Evolutionary conservation across 2,888 invertebrate genomes (phyloP), one percentile per base, ranked within the genome.

Genomic region (Epirrhoe alternata): DNA sequence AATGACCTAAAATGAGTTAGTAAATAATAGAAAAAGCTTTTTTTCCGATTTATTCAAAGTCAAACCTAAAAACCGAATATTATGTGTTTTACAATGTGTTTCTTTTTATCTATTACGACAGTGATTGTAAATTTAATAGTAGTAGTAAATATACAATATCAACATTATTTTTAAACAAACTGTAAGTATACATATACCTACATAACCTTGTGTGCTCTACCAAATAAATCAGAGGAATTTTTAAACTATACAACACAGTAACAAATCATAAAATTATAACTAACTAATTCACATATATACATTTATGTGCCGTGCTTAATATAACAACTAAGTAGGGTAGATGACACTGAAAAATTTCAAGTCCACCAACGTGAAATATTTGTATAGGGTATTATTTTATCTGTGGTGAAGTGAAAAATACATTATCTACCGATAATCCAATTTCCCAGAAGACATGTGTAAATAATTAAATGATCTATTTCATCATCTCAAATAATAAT

Each of bases 121-220:
- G 50, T 42, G 42, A 31, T 14, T 47, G 47, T 0, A 24, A 64
- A 53, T 47, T 47, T 47, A 0, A 14, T 14, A 2, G 16, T 47
- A 0, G 4, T 14, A 2, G 16, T 47, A 6, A 7, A 6, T 47
- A 47, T 16, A 6, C 14, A 0, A 8, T 8, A 8, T 47, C 47
- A 47, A 14, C 1, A 45, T 53, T 10, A 60, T 35, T 55, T 45
- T 61, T 17, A 47, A 47, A 30, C 4, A 14, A 38, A 55, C 42
- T 61, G 57, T 78, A 78, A 24, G 35, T 35, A 35, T 10, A 35
- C 35, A 1, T 77, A 77, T 10, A 35, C 35, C 6, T 77, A 77
- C 66, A 78, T 83, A 79, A 71, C 78, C 38, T 80, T 52, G 49
- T 50, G 35, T 42, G 35, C 16, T 79, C 73, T 78, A 83, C 81